A percentile compares a stretch with the other conserved stretches of the same genome.
Conservation (phyloP, 2,113 vertebrate genomes). For the Pampusana beccarii region DNA sequence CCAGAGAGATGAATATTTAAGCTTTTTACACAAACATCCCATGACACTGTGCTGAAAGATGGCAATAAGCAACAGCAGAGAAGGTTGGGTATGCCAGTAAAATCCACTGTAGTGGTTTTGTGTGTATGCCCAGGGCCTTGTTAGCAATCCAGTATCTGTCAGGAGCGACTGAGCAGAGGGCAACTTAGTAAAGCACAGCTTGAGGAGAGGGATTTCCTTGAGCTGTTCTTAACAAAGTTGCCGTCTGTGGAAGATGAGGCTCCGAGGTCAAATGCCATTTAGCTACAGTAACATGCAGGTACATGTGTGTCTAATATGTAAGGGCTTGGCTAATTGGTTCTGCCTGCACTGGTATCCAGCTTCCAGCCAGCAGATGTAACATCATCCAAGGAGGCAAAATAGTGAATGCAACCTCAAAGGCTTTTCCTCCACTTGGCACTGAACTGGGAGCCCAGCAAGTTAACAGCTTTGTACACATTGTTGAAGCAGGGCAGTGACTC, state of each 20-base stretch:
- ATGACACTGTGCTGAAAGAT: background rate
- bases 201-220: background rate
- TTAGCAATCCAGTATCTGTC: background rate
- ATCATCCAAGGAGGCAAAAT: slow-evolving; percentile 4
- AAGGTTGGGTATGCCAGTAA: background rate
- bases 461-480: background rate
- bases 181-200: background rate
- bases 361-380: slow-evolving; percentile 29
- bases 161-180: background rate
- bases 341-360: background rate
- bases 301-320: background rate
- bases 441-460: background rate
- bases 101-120: background rate
- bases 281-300: background rate
- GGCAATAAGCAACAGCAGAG: background rate
- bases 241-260: background rate
- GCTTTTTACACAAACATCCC: background rate
- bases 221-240: slow-evolving; percentile 10
- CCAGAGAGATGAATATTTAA: background rate
- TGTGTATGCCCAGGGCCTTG: background rate
- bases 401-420: slow-evolving; percentile 5
- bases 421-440: background rate
- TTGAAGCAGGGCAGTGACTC: background rate
- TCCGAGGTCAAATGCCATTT: slow-evolving; percentile 28
- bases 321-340: slow-evolving; percentile 11